These are phyloP conservation scores for Ceratosolen fusciceps DNA, from an alignment of 1,140 invertebrate species.

Conservation along the genomic window DNA sequence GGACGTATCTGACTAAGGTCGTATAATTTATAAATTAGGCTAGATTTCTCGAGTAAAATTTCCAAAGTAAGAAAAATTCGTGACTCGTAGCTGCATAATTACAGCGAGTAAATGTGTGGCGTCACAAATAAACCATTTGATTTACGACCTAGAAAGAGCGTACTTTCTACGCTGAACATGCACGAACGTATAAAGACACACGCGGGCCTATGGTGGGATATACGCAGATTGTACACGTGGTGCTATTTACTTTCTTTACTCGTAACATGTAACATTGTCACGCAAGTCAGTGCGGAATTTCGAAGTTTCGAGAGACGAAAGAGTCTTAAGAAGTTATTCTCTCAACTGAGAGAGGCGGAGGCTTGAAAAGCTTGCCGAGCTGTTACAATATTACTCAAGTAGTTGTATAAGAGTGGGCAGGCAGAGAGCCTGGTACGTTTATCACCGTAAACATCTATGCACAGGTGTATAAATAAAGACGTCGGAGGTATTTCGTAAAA, in stretches of 20 bases:
- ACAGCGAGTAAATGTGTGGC: not conserved
- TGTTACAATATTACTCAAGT: not conserved
- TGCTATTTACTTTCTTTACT: too few relatives aligned
- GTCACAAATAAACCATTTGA: conserved; percentile 11
- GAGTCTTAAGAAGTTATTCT: too few relatives aligned
- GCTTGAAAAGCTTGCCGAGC: not conserved
- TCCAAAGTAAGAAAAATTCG: conserved; percentile 23
- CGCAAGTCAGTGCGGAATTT: not conserved
- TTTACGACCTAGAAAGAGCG: not conserved
- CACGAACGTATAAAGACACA: too few relatives aligned
- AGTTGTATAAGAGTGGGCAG: not conserved
- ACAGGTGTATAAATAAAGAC: not conserved
- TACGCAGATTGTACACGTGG: not conserved
- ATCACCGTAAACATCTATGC: not conserved
- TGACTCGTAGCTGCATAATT: conserved; percentile 7
- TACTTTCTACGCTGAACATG: conserved; percentile 7
- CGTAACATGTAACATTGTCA: not conserved
- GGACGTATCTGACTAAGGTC: not conserved
- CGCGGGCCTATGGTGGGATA: too few relatives aligned
- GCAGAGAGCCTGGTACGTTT: not conserved
- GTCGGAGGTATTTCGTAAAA: not conserved
- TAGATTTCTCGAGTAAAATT: conserved; percentile 30
- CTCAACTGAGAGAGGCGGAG: not conserved
- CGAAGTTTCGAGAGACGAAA: too few relatives aligned
- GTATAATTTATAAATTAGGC: conserved; percentile 35